A percentile compares a stretch with the other conserved stretches of the same genome.
phyloP scores from a whole-genome alignment of 2,113 vertebrate genomes.

The Catagonus wagneri region DNA sequence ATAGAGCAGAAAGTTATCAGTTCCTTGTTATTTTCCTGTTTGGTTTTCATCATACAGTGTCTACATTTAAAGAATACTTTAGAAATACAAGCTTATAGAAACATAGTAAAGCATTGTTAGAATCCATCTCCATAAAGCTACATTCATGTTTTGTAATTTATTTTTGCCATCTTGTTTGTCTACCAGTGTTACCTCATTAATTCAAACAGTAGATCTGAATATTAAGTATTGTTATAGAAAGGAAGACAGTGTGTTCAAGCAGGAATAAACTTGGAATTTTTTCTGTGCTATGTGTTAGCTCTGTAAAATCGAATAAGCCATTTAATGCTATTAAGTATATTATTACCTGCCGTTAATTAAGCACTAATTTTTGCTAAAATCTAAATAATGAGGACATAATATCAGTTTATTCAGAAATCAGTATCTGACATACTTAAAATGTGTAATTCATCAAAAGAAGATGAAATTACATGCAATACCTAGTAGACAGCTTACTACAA shows the following conservation, averaged over 20 bases:
- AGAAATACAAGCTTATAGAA: slow-evolving; percentile 12
- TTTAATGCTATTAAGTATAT: slow-evolving; percentile 22
- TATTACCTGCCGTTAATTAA: background rate
- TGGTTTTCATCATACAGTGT: background rate
- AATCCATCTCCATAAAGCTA: slow-evolving; percentile 19
- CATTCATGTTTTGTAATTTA: slow-evolving; percentile 30
- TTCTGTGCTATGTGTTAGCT: slow-evolving; percentile 17
- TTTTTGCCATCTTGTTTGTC: slow-evolving; percentile 38
- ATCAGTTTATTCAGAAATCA: slow-evolving; percentile 48
- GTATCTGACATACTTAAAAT: background rate
- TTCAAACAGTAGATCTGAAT: slow-evolving; percentile 5
- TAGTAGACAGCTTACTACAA: background rate
- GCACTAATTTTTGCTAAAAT: slow-evolving; percentile 39
- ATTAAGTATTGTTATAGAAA: background rate
- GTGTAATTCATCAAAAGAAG: background rate
- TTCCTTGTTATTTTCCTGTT: slow-evolving; percentile 1
- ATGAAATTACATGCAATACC: background rate
- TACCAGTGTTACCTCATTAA: slow-evolving; percentile 34
- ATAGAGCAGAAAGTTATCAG: background rate
- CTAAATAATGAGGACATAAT: slow-evolving; percentile 7
- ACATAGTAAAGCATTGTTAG: slow-evolving; percentile 25
- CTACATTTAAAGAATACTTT: slow-evolving; percentile 44
- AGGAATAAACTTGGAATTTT: background rate
- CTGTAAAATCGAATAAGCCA: background rate
- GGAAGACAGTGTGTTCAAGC: background rate